phyloP scores from a whole-genome alignment of 2,113 vertebrate genomes.

The Mystacornis crossleyi region DNA sequence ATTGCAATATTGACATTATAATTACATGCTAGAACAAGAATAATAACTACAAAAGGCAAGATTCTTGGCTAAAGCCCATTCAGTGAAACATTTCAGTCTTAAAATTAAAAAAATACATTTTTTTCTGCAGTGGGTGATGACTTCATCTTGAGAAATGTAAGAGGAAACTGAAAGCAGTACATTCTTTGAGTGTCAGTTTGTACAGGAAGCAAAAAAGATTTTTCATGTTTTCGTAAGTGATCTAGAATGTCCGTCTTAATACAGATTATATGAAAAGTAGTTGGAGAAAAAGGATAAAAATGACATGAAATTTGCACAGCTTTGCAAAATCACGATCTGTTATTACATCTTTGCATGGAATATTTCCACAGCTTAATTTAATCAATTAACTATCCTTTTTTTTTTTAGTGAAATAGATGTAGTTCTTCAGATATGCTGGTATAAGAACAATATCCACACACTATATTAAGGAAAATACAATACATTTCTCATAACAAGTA shows the following conservation, averaged over 20 bases:
- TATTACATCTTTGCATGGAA: neutral
- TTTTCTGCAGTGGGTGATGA: neutral
- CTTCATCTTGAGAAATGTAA: neutral
- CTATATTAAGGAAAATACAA: neutral
- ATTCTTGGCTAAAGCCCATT: neutral
- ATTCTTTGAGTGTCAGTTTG: neutral
- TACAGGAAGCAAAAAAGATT: neutral
- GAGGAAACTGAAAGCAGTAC: neutral
- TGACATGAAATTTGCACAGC: neutral
- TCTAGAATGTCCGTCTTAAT: neutral
- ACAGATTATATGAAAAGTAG: neutral
- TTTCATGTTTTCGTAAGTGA: neutral
- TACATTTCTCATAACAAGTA: neutral
- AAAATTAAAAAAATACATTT: neutral
- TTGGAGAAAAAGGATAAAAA: neutral
- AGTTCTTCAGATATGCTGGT: neutral
- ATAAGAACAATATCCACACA: neutral
- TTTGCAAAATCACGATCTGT: neutral
- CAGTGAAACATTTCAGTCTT: neutral
- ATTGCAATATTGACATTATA: constrained; percentile 3
- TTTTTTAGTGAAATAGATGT: neutral
- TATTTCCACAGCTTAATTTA: neutral
- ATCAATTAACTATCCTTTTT: neutral
- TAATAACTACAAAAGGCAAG: neutral
- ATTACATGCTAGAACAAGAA: neutral